Evolutionary conservation across 64 coral and sea anemone species (phyloP).

Genomic region (Hydrozoanthus tunicans): DNA sequence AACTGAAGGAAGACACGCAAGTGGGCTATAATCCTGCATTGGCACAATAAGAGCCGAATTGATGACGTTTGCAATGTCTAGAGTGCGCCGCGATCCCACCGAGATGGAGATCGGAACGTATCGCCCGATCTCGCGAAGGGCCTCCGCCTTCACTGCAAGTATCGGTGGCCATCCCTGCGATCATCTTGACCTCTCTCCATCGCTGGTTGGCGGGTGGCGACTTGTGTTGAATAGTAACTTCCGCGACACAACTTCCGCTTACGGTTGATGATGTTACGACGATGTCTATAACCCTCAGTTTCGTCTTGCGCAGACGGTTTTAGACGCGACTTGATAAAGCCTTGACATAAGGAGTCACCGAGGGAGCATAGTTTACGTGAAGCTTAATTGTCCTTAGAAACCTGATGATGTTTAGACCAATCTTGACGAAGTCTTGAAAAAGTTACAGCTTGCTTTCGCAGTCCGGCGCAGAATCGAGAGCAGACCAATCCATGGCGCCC

Average conservation of each 20-base stretch:
- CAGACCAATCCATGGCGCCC: slow-evolving; percentile 64
- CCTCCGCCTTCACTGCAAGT: neutral
- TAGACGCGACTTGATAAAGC: neutral
- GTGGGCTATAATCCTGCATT: slow-evolving; percentile 48
- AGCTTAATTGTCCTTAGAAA: slow-evolving; percentile 8
- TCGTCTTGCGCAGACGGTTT: slow-evolving; percentile 8
- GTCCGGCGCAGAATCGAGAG: neutral
- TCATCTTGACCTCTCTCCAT: slow-evolving; percentile 51
- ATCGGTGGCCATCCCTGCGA: neutral
- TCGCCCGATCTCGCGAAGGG: neutral
- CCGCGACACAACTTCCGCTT: slow-evolving; percentile 56
- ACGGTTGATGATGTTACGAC: slow-evolving; percentile 45
- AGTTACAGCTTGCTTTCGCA: slow-evolving; percentile 57
- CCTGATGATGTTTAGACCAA: slow-evolving; percentile 55
- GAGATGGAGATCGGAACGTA: slow-evolving; percentile 32
- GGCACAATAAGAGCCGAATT: slow-evolving; percentile 37
- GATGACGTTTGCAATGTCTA: slow-evolving; percentile 41
- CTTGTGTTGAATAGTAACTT: neutral
- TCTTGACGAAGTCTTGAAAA: slow-evolving; percentile 18
- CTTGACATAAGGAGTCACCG: slow-evolving; percentile 10
- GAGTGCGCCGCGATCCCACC: slow-evolving; percentile 26
- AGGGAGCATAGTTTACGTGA: slow-evolving; percentile 43
- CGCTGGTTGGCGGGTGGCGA: slow-evolving; percentile 47
- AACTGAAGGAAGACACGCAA: slow-evolving; percentile 28
- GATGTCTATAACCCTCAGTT: slow-evolving; percentile 8